Evolutionary conservation across 2,113 vertebrate species (phyloP).

Genomic region (Chaetura pelagica): DNA sequence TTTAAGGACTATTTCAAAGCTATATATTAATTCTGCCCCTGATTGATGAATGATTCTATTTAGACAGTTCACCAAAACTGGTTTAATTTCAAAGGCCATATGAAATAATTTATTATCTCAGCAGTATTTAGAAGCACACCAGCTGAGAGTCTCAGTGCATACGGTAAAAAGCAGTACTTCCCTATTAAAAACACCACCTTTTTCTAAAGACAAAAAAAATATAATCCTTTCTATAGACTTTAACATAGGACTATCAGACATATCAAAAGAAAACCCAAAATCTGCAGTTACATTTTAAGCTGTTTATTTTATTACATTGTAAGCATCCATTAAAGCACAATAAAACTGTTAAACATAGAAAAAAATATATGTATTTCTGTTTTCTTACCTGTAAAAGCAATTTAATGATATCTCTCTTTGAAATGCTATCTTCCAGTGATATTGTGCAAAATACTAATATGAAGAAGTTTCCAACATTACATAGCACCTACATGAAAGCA

Average conservation of each 20-base stretch:
- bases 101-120: background rate
- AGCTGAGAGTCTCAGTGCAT: background rate
- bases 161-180: background rate
- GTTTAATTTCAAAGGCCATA: conserved; percentile 21
- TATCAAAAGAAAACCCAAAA: background rate
- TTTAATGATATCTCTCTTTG: background rate
- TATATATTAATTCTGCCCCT: conserved; percentile 25
- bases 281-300: background rate
- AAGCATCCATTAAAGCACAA: background rate
- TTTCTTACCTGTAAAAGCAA: conserved; percentile 4
- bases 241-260: background rate
- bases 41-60: conserved; percentile 19
- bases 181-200: background rate
- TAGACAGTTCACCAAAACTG: conserved; percentile 47
- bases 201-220: background rate
- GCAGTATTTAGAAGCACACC: background rate
- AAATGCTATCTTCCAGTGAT: background rate
- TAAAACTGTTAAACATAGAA: background rate
- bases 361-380: conserved; percentile 5
- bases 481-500: background rate
- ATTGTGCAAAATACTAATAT: background rate
- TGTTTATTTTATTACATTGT: conserved; percentile 6
- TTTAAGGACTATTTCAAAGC: background rate
- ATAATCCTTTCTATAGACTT: background rate
- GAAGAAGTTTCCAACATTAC: background rate